These are phyloP conservation scores for Parus major DNA, from an alignment of 2,113 vertebrate genomes.

Conservation along the genomic window DNA sequence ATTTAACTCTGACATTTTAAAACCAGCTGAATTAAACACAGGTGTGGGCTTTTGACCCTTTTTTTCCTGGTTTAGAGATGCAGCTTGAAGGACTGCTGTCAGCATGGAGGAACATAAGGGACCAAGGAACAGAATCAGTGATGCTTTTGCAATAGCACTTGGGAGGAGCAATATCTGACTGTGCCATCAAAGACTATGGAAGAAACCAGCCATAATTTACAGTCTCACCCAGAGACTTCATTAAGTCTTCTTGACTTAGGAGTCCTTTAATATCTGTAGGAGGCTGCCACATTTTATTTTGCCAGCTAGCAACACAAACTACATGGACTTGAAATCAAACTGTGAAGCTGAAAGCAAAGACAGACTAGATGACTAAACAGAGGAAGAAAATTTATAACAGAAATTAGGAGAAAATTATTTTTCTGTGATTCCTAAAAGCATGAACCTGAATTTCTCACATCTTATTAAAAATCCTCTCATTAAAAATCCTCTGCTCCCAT, in stretches of 20 bases:
- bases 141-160: background rate
- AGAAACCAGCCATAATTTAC: background rate
- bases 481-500: background rate
- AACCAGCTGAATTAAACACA: background rate
- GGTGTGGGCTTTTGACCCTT: background rate
- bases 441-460: background rate
- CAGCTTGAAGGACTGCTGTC: background rate
- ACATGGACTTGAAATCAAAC: background rate
- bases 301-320: background rate
- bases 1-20: background rate
- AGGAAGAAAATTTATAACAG: background rate
- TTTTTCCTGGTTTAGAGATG: background rate
- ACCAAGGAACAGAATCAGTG: background rate
- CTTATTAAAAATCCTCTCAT: background rate
- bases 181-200: background rate
- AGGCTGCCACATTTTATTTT: background rate
- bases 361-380: background rate
- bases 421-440: background rate
- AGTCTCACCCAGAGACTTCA: background rate
- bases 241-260: background rate
- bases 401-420: background rate
- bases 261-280: background rate
- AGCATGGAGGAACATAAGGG: background rate
- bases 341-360: background rate
- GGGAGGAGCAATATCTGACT: background rate